phyloP scores from a whole-genome alignment of 1,140 invertebrate genomes.

The Maconellicoccus hirsutus region DNA sequence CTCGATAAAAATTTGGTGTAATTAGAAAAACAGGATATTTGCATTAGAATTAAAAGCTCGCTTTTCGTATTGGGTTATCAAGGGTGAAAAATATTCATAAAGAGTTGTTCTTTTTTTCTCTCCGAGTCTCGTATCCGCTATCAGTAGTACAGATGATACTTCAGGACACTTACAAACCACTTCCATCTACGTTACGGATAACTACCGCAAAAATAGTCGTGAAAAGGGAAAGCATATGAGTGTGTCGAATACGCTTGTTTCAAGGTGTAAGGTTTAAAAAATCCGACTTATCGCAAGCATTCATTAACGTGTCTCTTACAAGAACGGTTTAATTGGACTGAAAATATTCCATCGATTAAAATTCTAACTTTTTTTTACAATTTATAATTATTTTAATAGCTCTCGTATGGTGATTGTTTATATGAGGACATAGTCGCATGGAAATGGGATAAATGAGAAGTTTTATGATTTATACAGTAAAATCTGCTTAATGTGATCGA shows the following conservation, averaged over 20 bases:
- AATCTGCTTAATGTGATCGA: too few species aligned
- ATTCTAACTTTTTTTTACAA: too few species aligned
- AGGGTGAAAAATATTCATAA: background rate
- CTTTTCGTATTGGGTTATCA: background rate
- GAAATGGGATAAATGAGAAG: too few species aligned
- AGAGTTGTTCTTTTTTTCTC: background rate
- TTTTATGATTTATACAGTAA: too few species aligned
- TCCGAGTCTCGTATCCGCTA: background rate
- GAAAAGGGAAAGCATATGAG: constrained; percentile 12
- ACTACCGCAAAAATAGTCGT: background rate
- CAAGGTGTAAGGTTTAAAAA: background rate
- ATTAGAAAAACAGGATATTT: background rate
- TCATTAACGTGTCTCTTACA: too few species aligned
- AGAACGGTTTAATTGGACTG: too few species aligned
- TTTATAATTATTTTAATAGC: too few species aligned
- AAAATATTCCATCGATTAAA: too few species aligned
- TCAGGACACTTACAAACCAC: constrained; percentile 12
- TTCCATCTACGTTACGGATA: background rate
- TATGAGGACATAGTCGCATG: too few species aligned
- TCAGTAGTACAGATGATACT: background rate
- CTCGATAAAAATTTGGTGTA: background rate
- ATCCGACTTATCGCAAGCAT: too few species aligned
- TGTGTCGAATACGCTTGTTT: background rate
- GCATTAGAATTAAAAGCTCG: background rate
- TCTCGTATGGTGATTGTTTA: too few species aligned